A percentile compares a stretch with the other conserved stretches of the same genome.
Evolutionary conservation across 2,797 vertebrate genomes (phyloP).

Genomic region (Spheniscus humboldti): DNA sequence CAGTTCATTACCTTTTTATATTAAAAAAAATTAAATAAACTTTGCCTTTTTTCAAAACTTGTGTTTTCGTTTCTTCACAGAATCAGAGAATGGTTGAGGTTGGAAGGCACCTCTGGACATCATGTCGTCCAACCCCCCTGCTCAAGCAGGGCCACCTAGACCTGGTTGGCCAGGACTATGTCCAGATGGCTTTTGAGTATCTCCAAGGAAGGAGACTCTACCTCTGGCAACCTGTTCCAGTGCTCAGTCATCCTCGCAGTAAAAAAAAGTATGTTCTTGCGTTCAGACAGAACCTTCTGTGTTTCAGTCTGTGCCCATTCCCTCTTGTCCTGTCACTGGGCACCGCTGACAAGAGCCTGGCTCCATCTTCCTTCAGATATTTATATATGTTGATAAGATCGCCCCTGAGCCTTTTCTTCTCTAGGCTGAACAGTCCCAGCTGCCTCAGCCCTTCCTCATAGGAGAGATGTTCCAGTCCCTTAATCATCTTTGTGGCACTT

Average conservation of each 20-base stretch:
- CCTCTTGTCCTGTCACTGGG: neutral
- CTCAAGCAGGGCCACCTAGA: neutral
- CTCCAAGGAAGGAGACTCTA: neutral
- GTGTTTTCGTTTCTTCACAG: neutral
- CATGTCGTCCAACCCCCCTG: neutral
- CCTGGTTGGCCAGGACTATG: neutral
- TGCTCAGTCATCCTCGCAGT: neutral
- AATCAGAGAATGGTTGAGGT: neutral
- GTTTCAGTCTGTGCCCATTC: neutral
- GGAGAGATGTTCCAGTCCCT: neutral
- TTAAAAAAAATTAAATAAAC: neutral
- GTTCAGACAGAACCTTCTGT: neutral
- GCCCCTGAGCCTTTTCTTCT: neutral
- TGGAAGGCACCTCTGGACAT: neutral
- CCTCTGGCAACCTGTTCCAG: neutral
- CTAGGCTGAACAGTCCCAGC: neutral
- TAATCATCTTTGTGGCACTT: neutral
- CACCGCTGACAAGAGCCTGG: neutral
- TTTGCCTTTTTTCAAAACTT: neutral
- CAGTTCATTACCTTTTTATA: neutral
- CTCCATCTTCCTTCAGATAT: neutral
- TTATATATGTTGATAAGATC: neutral
- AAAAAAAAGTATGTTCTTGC: neutral
- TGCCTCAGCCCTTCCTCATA: neutral
- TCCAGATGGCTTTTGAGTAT: neutral